Conservation (phyloP, 92 coral and sea anemone species). For the Metridium senile region DNA sequence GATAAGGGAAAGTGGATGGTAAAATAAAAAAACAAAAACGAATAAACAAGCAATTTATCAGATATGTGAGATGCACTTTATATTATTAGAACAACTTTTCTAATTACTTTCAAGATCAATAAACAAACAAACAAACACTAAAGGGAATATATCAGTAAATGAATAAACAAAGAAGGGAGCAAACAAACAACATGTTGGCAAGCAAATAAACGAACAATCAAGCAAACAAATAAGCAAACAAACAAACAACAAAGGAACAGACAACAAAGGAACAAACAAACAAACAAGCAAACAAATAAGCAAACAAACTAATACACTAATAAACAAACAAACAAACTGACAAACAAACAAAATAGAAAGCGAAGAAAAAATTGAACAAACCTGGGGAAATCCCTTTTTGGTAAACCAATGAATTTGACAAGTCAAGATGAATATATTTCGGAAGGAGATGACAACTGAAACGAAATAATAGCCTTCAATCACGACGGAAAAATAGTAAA, state of each 20-base stretch:
- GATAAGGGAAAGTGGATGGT: not conserved
- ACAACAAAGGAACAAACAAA: too few species aligned
- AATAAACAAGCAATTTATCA: not conserved
- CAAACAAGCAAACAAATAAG: not conserved
- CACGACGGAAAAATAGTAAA: too few species aligned
- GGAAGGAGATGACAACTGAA: not conserved
- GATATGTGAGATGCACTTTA: too few species aligned
- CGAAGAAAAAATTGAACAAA: not conserved
- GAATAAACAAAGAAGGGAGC: too few species aligned
- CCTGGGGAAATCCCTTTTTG: not conserved
- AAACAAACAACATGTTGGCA: not conserved
- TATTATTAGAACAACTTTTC: too few species aligned
- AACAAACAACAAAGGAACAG: too few species aligned
- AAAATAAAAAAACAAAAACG: constrained; percentile 4
- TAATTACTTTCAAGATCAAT: too few species aligned
- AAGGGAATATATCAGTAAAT: too few species aligned
- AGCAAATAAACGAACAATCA: too few species aligned
- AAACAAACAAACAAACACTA: too few species aligned
- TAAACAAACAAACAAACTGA: not conserved
- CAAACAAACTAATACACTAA: not conserved
- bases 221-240: too few species aligned
- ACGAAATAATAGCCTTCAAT: not conserved
- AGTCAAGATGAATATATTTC: not conserved
- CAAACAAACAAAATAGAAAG: not conserved
- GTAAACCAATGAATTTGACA: not conserved